A percentile compares a stretch with the other conserved stretches of the same genome.
Evolutionary conservation across 1,140 invertebrate species (phyloP).

Genomic region (Anastrepha obliqua): DNA sequence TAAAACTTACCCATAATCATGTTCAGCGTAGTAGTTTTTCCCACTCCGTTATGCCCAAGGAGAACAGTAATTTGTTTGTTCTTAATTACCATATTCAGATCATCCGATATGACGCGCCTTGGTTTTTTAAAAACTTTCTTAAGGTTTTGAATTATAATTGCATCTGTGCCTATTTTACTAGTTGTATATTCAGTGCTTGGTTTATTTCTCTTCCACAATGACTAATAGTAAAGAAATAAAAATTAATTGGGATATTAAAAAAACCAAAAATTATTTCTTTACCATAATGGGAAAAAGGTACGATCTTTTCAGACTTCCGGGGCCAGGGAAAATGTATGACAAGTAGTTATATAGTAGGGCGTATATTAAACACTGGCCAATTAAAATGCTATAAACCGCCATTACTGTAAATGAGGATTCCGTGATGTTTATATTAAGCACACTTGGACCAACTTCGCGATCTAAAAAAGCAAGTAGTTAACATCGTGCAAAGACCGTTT

Average conservation of each 20-base stretch:
- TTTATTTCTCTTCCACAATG: conserved; percentile 65
- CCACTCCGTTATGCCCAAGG: conserved; percentile 85
- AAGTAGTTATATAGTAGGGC: conserved; percentile 68
- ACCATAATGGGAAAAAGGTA: conserved; percentile 68
- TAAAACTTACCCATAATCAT: conserved; percentile 70
- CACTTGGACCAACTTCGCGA: neutral
- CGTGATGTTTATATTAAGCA: conserved; percentile 63
- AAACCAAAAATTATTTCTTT: conserved; percentile 53
- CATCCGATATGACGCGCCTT: conserved; percentile 66
- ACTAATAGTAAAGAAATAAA: conserved; percentile 57
- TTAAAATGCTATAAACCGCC: conserved; percentile 62
- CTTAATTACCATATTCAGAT: conserved; percentile 70
- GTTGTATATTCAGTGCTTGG: conserved; percentile 67
- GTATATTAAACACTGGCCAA: conserved; percentile 65
- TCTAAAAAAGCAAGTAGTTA: conserved; percentile 21
- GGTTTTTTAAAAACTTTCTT: conserved; percentile 66
- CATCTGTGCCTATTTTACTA: conserved; percentile 60
- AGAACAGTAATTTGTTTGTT: conserved; percentile 79
- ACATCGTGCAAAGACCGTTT: neutral
- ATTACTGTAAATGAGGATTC: conserved; percentile 63
- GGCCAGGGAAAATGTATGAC: conserved; percentile 67
- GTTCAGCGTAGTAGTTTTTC: conserved; percentile 83
- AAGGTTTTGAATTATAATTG: conserved; percentile 69
- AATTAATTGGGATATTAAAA: conserved; percentile 24
- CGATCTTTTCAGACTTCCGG: conserved; percentile 66